Evolutionary conservation across 2,797 vertebrate species (phyloP).

Genomic region (Alectoris magna): DNA sequence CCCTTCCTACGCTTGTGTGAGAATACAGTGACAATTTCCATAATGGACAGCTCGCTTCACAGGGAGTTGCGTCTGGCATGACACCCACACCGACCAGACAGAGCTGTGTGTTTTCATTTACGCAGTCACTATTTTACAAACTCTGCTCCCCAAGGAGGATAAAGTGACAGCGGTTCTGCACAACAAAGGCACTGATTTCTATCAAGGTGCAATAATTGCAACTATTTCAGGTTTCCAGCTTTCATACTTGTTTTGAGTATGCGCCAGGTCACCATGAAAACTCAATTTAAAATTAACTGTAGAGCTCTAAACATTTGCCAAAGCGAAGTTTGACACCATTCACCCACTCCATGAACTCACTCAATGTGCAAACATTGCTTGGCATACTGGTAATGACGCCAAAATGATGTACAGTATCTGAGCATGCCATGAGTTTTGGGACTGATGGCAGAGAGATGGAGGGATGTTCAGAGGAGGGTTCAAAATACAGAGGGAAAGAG

Average conservation of each 20-base stretch:
- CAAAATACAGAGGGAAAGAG: background rate
- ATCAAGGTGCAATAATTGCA: background rate
- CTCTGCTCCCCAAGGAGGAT: background rate
- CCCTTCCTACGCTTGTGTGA: conserved; percentile 12
- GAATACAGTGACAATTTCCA: background rate
- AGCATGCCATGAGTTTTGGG: background rate
- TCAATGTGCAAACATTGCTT: background rate
- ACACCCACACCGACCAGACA: conserved; percentile 2
- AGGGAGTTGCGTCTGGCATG: conserved; percentile 3
- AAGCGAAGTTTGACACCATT: background rate
- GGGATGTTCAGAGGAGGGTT: background rate
- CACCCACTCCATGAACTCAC: background rate
- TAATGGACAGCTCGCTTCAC: background rate
- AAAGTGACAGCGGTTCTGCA: background rate
- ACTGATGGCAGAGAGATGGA: background rate
- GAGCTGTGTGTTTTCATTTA: background rate
- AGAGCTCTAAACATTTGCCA: background rate
- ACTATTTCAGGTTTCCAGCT: conserved; percentile 18
- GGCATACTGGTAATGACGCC: background rate
- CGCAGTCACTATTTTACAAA: background rate
- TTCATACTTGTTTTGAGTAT: background rate
- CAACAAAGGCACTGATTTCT: conserved; percentile 1
- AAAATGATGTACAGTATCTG: background rate
- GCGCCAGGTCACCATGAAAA: conserved; percentile 29
- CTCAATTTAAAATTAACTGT: conserved; percentile 32